Evolutionary conservation across 2,888 invertebrate genomes (phyloP).

Genomic region (Caenorhabditis zanzibari): DNA sequence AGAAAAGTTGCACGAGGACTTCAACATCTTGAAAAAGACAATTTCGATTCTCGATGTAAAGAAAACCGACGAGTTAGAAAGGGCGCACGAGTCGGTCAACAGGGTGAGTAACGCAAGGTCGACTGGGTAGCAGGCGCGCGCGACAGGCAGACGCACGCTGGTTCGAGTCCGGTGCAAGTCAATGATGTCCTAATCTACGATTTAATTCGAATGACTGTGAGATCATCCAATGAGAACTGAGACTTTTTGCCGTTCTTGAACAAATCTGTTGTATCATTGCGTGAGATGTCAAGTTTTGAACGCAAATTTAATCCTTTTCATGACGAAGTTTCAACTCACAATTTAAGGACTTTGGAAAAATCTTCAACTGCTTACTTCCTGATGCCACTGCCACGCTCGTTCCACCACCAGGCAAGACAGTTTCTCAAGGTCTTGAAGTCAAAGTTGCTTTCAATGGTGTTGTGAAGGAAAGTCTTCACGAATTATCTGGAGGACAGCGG

Average conservation of each 20-base stretch:
- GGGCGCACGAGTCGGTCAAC: conserved; percentile 92
- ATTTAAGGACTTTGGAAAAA: conserved; percentile 91
- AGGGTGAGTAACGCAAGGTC: conserved; percentile 84
- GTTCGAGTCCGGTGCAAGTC: conserved; percentile 56
- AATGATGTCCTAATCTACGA: conserved; percentile 67
- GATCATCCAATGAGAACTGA: conserved; percentile 56
- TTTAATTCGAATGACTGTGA: conserved; percentile 71
- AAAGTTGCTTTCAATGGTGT: conserved; percentile 93
- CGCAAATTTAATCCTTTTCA: too few relatives aligned
- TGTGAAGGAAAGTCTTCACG: conserved; percentile 97
- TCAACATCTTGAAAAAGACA: conserved; percentile 88
- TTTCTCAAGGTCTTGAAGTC: conserved; percentile 93
- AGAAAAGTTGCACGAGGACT: conserved; percentile 89
- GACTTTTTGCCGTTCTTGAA: conserved; percentile 57
- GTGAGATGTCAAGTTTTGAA: too few relatives aligned
- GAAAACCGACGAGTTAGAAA: conserved; percentile 90
- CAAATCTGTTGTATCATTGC: not conserved
- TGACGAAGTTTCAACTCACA: too few relatives aligned
- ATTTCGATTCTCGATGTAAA: conserved; percentile 94
- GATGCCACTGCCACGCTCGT: conserved; percentile 93
- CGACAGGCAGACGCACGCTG: conserved; percentile 3
- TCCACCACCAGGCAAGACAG: conserved; percentile 88
- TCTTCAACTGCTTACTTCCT: conserved; percentile 93
- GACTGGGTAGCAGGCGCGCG: conserved; percentile 44
- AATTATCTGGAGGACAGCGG: conserved; percentile 92